These are phyloP conservation scores for Castor canadensis DNA, from an alignment of 2,113 vertebrate genomes.

Conservation along the genomic window DNA sequence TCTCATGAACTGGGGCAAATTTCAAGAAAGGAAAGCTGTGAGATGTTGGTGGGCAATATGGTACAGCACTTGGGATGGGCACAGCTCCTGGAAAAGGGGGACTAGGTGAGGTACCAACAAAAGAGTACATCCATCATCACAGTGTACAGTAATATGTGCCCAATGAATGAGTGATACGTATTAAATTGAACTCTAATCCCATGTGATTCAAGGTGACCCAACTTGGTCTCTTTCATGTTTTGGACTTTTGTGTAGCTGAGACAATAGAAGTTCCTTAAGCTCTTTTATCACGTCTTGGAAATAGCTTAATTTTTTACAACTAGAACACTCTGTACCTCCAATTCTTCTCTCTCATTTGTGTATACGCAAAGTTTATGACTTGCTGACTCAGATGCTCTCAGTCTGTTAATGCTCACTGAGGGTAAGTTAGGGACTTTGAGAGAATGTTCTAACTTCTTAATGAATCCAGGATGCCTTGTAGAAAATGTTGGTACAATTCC, in stretches of 20 bases:
- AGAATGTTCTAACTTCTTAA: slow-evolving; percentile 35
- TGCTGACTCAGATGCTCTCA: slow-evolving; percentile 46
- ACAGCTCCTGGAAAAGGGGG: too few relatives aligned
- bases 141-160: fast-evolving
- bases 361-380: slow-evolving; percentile 14
- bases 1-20: neutral
- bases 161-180: fast-evolving
- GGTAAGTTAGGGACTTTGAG: slow-evolving; percentile 36
- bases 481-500: neutral
- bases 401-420: slow-evolving; percentile 30
- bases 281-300: neutral
- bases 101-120: neutral
- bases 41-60: neutral
- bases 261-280: neutral
- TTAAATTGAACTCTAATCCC: neutral
- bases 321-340: neutral
- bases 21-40: neutral
- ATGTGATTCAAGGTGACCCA: neutral
- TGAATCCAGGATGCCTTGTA: slow-evolving; percentile 47
- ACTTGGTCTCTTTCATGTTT: neutral
- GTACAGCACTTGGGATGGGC: fast-evolving
- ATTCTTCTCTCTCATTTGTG: neutral
- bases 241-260: neutral
- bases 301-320: slow-evolving; percentile 21
- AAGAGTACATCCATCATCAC: fast-evolving